Evolutionary conservation across 2,797 vertebrate species (phyloP), one percentile per base, ranked within the genome.

Genomic region (Cossypha heuglini): DNA sequence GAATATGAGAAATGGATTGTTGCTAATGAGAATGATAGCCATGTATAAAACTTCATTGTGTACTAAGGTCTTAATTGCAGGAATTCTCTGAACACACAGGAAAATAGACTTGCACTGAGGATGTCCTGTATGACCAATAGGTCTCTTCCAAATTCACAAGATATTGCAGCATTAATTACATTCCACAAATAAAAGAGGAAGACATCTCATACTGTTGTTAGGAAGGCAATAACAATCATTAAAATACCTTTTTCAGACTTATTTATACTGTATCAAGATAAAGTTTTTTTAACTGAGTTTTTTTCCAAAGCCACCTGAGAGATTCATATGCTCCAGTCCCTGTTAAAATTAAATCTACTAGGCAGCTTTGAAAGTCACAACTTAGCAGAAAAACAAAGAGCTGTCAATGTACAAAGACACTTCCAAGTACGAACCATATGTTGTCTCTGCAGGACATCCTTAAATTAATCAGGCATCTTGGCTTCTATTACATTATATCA

Each of bases 311-410:
- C 28, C 69, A 90, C 33, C 3, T n/a, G 66, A 90, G 79, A 77
- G 15, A 63, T 73, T 31, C 85, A 40, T 33, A 81, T 86, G 15
- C n/a, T 58, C 52, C 17, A 52, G 33, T 76, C 61, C 26, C 74
- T 86, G 54, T 67, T 87, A 78, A 93, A 95, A 96, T 84, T 84
- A 86, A 90, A 72, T 88, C 48, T 79, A 49, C 43, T 12, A 76
- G 43, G 31, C 66, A 84, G 52, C 13, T 93, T 87, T 95, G 67
- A 92, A 88, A 85, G 21, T 71, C 37, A 59, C 37, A 71, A 21
- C 12, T 81, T 87, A 73, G 48, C 21, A 69, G 63, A 80, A 69
- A 94, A 93, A 5, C 43, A 92, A 92, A 78, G 45, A 88, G 26
- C 52, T 62, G 26, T 46, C 4, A 10, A 67, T 54, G 57, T 26